These are phyloP conservation scores for Gallinago paraguaiae DNA, from an alignment of 2,113 vertebrate genomes.

Conservation along the genomic window DNA sequence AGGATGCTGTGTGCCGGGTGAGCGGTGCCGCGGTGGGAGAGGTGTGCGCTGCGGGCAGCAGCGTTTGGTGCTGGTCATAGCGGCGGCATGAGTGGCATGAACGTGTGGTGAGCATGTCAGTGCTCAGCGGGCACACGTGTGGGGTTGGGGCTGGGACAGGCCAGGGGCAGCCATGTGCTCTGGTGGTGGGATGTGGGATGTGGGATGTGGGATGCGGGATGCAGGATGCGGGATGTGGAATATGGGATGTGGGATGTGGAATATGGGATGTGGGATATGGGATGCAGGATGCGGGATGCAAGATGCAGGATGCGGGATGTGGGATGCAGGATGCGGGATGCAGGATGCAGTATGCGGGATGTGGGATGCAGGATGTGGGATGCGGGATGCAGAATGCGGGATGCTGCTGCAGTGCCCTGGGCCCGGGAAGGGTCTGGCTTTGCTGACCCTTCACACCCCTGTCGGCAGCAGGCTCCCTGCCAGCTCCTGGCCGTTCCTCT, in stretches of 20 bases:
- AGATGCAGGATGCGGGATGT: no score
- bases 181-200: neutral
- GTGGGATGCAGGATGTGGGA: no score
- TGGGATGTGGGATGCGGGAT: neutral
- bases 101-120: fast-evolving
- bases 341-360: no score
- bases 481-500: neutral
- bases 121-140: fast-evolving
- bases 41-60: neutral
- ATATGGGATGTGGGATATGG: no score
- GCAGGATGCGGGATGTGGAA: no score
- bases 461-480: neutral
- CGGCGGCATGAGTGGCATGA: fast-evolving
- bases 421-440: neutral
- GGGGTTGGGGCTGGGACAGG: fast-evolving
- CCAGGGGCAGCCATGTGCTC: neutral
- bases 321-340: no score
- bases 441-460: neutral
- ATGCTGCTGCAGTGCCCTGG: neutral
- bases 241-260: neutral
- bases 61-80: neutral
- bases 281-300: no score
- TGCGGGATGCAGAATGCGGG: no score
- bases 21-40: fast-evolving
- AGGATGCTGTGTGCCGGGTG: fast-evolving